These are phyloP conservation scores for Odontamblyopus lacepedii DNA, from an alignment of 2,797 vertebrate species.

Conservation along the genomic window DNA sequence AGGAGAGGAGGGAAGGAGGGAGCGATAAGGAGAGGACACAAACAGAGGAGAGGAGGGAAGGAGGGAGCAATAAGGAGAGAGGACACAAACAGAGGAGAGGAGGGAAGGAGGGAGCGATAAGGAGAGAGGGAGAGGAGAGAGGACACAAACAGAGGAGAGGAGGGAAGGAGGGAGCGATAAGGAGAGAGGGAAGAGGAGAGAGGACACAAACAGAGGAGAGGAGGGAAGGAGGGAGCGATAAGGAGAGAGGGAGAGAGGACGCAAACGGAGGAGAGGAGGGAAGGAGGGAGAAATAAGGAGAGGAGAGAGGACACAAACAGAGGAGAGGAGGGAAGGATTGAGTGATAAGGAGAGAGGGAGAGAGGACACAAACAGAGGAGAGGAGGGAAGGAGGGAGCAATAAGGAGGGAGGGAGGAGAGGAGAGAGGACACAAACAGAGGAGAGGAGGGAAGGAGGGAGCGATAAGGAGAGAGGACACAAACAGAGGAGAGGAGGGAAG, in stretches of 20 bases:
- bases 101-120: slow-evolving; percentile 66
- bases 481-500: no score
- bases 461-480: no score
- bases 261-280: neutral
- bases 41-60: neutral
- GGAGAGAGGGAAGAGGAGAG: neutral
- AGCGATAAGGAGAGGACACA: neutral
- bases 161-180: neutral
- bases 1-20: neutral
- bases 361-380: no score
- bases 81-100: neutral
- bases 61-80: neutral
- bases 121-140: neutral
- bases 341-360: no score
- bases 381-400: no score
- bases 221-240: neutral
- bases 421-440: no score
- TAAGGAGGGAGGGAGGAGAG: no score
- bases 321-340: no score
- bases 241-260: neutral
- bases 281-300: no score
- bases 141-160: slow-evolving; percentile 70
- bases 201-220: neutral
- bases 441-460: no score
- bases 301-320: no score